Evolutionary conservation across 2,888 invertebrate species (phyloP), one percentile per base, ranked within the genome.

Genomic region (Drosophila mercatorum): DNA sequence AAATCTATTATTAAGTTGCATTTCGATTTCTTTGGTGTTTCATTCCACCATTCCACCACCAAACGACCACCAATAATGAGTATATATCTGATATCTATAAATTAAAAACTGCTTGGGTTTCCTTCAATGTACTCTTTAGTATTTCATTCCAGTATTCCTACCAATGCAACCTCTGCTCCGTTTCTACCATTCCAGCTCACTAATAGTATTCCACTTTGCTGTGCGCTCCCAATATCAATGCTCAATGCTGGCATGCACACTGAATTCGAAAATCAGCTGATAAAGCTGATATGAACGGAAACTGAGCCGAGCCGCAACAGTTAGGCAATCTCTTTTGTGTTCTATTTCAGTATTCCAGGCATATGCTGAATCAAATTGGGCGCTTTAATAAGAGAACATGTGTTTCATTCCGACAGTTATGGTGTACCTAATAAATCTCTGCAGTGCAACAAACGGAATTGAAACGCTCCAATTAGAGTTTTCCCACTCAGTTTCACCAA

Each of bases 201-300:
- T 44, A 56, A 56, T 57, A 12, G 10, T 14, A 44, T 57, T 57
- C 57, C n/a, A 11, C 6, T 46, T 11, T n/a, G 57, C 14, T 26
- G 34, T 57, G 57, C 44, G 44, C 22, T 49, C 38, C 28, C 40
- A 49, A 49, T 59, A 47, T 36, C 36, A 43, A 57, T 57, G 57
- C 22, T 11, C 57, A 6, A 12, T 34, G 34, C 5, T 34, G 57
- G 34, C 14, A 57, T 57, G 57, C 36, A 22, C 12, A 3, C 44
- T 22, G 57, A 57, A 57, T 57, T 44, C 14, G 22, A 36, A 57
- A 57, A 36, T 22, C 57, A 44, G 34, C 57, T 31, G 55, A 56
- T 56, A 7, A 17, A 56, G 55, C 17, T 17, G 17, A 56, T 56
- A 56, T 17, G 40, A 28, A n/a, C n/a, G 14, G n/a, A 31, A 26